Conservation (phyloP, 2,888 invertebrate genomes). For the Tenthredo livida region DNA sequence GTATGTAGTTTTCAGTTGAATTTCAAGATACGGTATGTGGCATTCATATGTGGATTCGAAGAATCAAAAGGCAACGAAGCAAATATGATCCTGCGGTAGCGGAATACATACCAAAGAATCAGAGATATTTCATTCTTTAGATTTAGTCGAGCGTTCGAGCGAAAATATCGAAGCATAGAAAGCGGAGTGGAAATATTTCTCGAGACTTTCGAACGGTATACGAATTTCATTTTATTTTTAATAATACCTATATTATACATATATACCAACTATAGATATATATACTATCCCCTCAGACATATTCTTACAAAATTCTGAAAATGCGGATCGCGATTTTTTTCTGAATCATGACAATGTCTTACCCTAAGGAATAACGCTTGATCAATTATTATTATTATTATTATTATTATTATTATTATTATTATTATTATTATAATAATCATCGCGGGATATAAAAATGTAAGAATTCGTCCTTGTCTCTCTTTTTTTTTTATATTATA, state of each 20-base stretch:
- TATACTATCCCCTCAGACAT: background rate
- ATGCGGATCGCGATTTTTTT: background rate
- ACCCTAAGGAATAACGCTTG: conserved; percentile 3
- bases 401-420: background rate
- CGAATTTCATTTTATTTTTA: conserved; percentile 37
- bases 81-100: conserved; percentile 35
- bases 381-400: conserved; percentile 12
- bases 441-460: background rate
- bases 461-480: background rate
- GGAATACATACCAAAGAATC: conserved; percentile 41
- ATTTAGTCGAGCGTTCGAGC: conserved; percentile 62
- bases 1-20: background rate
- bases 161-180: conserved; percentile 37
- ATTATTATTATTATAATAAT: background rate
- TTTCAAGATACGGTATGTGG: background rate
- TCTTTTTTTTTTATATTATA: background rate
- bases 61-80: conserved; percentile 11
- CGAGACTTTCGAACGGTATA: conserved; percentile 3
- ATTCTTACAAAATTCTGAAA: background rate
- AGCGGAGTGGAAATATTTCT: conserved; percentile 18
- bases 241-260: conserved; percentile 7
- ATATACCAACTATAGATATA: background rate
- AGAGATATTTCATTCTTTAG: conserved; percentile 58
- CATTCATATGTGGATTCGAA: conserved; percentile 26
- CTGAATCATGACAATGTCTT: conserved; percentile 9